Percentiles rank a stretch among this genome's conserved stretches.
Conservation (phyloP, 2,797 vertebrate species). For the Paguma larvata region DNA sequence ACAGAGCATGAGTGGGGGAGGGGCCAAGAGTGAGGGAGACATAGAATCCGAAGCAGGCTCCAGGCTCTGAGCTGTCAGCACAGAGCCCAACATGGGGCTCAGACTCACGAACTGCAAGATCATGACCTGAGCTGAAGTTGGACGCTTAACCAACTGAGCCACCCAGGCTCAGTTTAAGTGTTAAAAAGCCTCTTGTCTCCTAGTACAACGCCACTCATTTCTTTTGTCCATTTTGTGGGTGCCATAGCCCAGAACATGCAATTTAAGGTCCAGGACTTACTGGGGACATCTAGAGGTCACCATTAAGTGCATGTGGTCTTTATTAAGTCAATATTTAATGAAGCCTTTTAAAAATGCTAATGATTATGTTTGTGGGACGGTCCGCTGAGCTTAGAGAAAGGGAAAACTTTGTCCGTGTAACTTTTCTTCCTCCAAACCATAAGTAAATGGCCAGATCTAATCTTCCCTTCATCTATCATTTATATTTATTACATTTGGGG, state of each 20-base stretch:
- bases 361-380: constrained; percentile 8
- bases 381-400: constrained; percentile 47
- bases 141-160: neutral
- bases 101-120: neutral
- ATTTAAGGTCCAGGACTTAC: constrained; percentile 25
- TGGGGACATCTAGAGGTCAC: constrained; percentile 52
- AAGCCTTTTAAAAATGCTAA: constrained; percentile 64
- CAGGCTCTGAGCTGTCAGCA: neutral
- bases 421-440: constrained; percentile 70
- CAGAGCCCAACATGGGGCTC: fast-evolving
- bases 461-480: constrained; percentile 69
- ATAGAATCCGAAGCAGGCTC: neutral
- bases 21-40: neutral
- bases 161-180: neutral
- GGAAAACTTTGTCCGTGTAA: neutral
- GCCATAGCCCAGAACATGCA: neutral
- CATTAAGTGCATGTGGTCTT: constrained; percentile 24
- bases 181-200: neutral
- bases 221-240: constrained; percentile 1
- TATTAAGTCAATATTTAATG: constrained; percentile 64
- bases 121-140: neutral
- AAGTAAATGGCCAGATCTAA: constrained; percentile 71
- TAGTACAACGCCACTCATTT: neutral
- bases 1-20: neutral
- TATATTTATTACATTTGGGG: constrained; percentile 70